These are phyloP conservation scores for Parapsyche elsis DNA, from an alignment of 1,140 invertebrate genomes.

Conservation along the genomic window DNA sequence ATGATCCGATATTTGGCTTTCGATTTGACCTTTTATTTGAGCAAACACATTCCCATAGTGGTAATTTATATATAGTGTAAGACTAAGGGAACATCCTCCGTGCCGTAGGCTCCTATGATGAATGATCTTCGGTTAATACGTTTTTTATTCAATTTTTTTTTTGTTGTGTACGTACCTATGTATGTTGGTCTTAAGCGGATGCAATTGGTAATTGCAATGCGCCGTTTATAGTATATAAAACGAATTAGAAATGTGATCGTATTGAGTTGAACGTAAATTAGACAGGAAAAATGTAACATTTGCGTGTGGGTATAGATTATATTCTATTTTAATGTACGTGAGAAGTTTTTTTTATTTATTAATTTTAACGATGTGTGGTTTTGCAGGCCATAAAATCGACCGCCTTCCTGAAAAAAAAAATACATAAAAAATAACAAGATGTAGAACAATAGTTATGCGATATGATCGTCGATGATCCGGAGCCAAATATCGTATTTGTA, in stretches of 20 bases:
- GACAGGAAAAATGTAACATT: background rate
- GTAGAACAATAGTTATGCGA: conserved; percentile 52
- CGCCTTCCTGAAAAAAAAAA: conserved; percentile 27
- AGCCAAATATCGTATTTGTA: conserved; percentile 49
- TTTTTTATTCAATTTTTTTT: conserved; percentile 17
- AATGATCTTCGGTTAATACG: conserved; percentile 30
- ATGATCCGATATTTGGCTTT: conserved; percentile 17
- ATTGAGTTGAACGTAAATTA: background rate
- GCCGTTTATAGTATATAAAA: background rate
- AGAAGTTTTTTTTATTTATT: conserved; percentile 14
- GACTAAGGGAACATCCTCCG: conserved; percentile 10
- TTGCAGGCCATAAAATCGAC: conserved; percentile 1
- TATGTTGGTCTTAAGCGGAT: conserved; percentile 25
- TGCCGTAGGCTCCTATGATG: conserved; percentile 16
- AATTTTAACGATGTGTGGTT: conserved; percentile 7
- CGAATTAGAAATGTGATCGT: conserved; percentile 12
- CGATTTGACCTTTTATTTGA: conserved; percentile 28
- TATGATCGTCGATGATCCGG: conserved; percentile 47
- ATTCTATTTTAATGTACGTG: background rate
- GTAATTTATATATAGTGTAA: background rate
- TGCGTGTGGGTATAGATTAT: background rate
- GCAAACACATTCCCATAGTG: conserved; percentile 30
- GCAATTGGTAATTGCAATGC: conserved; percentile 30
- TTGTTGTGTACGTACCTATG: background rate
- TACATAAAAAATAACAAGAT: conserved; percentile 38